These are phyloP conservation scores for Epinephelus coioides DNA, from an alignment of 2,797 vertebrate species.

Conservation along the genomic window DNA sequence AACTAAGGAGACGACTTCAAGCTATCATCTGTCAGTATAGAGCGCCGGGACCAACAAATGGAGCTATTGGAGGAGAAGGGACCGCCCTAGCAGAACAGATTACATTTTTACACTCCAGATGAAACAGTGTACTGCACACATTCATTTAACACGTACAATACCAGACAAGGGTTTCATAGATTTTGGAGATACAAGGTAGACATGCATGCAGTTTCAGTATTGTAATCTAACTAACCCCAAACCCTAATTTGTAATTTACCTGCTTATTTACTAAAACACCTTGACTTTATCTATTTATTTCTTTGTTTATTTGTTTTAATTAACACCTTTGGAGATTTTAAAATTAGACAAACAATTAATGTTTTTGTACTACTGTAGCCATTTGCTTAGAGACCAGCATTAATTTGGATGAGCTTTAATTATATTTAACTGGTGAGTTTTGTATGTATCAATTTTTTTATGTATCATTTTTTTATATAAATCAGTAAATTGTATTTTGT, in stretches of 20 bases:
- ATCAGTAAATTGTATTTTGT: slow-evolving; percentile 1
- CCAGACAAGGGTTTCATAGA: slow-evolving; percentile 34
- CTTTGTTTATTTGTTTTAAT: too few species aligned
- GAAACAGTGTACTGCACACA: slow-evolving; percentile 67
- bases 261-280: background rate
- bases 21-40: slow-evolving; percentile 85
- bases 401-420: background rate
- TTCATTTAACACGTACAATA: slow-evolving; percentile 69
- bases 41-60: slow-evolving; percentile 81
- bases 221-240: background rate
- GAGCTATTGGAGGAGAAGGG: slow-evolving; percentile 85
- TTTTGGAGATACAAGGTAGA: background rate
- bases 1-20: slow-evolving; percentile 86
- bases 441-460: background rate
- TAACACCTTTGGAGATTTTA: background rate
- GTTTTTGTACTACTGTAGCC: background rate
- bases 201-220: background rate
- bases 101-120: slow-evolving; percentile 83
- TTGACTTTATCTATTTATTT: background rate
- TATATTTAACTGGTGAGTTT: background rate
- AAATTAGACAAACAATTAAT: background rate
- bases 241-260: background rate
- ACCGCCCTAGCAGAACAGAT: slow-evolving; percentile 87
- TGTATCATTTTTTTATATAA: background rate
- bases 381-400: background rate